These are phyloP conservation scores for Monochamus alternatus DNA, from an alignment of 2,888 invertebrate genomes.

Conservation along the genomic window DNA sequence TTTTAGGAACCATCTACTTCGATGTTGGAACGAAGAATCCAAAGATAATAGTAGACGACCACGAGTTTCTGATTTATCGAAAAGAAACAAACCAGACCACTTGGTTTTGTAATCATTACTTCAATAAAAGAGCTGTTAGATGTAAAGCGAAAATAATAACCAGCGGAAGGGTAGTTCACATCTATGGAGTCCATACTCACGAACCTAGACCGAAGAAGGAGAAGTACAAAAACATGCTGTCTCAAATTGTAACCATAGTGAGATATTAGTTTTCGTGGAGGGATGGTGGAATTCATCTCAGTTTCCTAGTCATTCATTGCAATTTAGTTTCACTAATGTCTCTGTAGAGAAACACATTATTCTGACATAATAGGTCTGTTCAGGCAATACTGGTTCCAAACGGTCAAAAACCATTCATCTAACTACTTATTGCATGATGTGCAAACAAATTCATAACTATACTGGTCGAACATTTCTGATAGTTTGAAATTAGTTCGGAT, in stretches of 20 bases:
- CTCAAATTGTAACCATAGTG: slow-evolving; percentile 53
- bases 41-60: slow-evolving; percentile 56
- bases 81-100: slow-evolving; percentile 54
- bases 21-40: slow-evolving; percentile 59
- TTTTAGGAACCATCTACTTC: slow-evolving; percentile 57
- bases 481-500: too few species aligned
- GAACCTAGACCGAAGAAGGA: slow-evolving; percentile 44
- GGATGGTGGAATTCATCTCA: too few species aligned
- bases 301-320: too few species aligned
- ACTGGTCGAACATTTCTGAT: too few species aligned
- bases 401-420: too few species aligned
- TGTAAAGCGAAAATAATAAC: slow-evolving; percentile 58
- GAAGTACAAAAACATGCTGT: slow-evolving; percentile 54
- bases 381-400: too few species aligned
- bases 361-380: too few species aligned
- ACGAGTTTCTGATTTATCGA: slow-evolving; percentile 53
- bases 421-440: too few species aligned
- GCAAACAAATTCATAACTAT: too few species aligned
- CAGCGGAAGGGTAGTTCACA: slow-evolving; percentile 54
- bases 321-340: too few species aligned
- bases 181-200: slow-evolving; percentile 53
- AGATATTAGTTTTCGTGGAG: slow-evolving; percentile 25
- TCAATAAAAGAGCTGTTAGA: slow-evolving; percentile 54
- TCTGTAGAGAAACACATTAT: too few species aligned
- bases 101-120: slow-evolving; percentile 59